These are phyloP conservation scores for Gorsachius magnificus DNA, from an alignment of 2,797 vertebrate genomes.

Conservation along the genomic window DNA sequence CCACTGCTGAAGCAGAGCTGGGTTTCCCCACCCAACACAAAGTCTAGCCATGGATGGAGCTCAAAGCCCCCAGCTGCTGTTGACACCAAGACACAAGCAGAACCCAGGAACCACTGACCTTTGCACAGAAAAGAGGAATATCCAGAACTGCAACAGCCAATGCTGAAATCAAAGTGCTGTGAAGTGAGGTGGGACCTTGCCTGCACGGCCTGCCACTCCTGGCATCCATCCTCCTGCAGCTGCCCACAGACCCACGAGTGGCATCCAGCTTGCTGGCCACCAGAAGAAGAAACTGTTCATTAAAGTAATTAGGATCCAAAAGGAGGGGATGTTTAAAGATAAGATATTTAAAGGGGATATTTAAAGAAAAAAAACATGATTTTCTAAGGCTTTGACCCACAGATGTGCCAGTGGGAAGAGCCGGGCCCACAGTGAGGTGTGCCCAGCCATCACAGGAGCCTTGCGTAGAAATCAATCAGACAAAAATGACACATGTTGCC, in stretches of 20 bases:
- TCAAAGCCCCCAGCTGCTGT: not conserved
- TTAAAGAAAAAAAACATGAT: not conserved
- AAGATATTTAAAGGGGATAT: not conserved
- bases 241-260: not conserved
- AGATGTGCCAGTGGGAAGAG: not conserved
- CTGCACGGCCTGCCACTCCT: not conserved
- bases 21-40: not conserved
- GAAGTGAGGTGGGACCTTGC: not conserved
- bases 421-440: too few species aligned
- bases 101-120: not conserved
- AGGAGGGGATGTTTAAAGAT: not conserved
- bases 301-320: not conserved
- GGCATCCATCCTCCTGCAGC: not conserved
- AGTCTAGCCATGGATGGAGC: not conserved
- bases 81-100: not conserved
- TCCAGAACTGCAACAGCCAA: not conserved
- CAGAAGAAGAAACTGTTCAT: not conserved
- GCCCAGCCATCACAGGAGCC: not conserved
- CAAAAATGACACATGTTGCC: not conserved
- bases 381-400: not conserved
- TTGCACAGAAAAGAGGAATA: not conserved
- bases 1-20: rapidly evolving
- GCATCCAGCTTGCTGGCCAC: not conserved
- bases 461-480: not conserved
- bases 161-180: not conserved